These are phyloP conservation scores for Thamnophis sirtalis DNA, from an alignment of 2,113 vertebrate species.

Conservation along the genomic window DNA sequence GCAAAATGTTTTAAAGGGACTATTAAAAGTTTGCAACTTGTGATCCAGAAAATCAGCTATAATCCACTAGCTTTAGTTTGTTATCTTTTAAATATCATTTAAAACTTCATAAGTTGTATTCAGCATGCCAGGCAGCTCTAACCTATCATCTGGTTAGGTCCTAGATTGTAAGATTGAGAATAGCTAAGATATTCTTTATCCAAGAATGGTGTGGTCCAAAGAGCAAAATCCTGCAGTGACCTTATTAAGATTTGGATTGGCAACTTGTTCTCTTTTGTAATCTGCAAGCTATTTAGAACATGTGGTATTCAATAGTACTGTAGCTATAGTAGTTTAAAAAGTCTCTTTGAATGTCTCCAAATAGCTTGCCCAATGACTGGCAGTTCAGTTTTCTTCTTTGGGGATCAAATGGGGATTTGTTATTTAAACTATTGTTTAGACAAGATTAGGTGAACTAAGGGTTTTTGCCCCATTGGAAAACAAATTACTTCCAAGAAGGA, in stretches of 20 bases:
- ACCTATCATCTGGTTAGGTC: background rate
- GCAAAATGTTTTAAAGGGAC: background rate
- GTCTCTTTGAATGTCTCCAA: too few species aligned
- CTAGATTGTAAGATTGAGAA: background rate
- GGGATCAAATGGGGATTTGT: background rate
- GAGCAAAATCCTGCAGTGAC: background rate
- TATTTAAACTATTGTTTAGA: background rate
- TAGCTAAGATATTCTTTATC: background rate
- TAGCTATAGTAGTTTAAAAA: too few species aligned
- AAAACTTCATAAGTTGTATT: background rate
- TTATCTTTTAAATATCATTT: background rate
- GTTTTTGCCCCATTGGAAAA: background rate
- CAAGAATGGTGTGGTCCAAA: background rate
- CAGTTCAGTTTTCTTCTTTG: too few species aligned
- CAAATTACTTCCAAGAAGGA: background rate
- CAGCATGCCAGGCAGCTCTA: background rate
- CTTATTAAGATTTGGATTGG: background rate
- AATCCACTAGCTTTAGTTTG: background rate
- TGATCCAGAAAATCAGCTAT: background rate
- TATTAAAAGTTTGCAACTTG: background rate
- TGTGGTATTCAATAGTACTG: too few species aligned
- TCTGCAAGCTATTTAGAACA: background rate
- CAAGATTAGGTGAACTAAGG: background rate
- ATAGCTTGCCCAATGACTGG: too few species aligned
- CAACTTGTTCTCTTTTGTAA: background rate